phyloP scores from a whole-genome alignment of 2,113 vertebrate species.

The Daboia siamensis region DNA sequence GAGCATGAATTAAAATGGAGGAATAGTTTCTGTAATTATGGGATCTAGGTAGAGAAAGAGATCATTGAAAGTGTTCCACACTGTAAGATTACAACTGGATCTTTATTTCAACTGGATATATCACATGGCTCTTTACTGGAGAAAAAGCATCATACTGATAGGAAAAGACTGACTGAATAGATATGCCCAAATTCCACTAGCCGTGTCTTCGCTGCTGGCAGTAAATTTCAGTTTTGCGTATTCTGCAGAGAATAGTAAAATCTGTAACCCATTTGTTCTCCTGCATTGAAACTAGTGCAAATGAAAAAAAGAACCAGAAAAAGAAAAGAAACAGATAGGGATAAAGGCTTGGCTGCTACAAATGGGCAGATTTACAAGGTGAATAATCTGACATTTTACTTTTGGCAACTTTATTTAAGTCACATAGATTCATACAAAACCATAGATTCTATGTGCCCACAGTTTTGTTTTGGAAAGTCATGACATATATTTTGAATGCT shows the following conservation, averaged over 20 bases:
- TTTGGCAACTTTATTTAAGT: not conserved
- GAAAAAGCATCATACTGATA: not conserved
- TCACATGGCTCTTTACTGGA: not conserved
- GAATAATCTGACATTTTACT: not conserved
- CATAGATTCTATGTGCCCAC: not conserved
- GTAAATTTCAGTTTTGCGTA: not conserved
- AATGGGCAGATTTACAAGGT: not conserved
- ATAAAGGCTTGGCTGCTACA: not conserved
- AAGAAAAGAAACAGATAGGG: not conserved
- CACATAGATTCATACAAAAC: not conserved
- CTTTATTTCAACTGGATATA: not conserved
- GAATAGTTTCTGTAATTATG: not conserved
- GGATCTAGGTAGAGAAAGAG: not conserved
- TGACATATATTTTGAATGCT: not conserved
- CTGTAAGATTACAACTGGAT: not conserved
- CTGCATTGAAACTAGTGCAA: not conserved
- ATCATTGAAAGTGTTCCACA: not conserved
- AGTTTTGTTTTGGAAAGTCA: not conserved
- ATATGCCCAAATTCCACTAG: not conserved
- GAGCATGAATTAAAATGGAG: not conserved
- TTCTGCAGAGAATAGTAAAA: not conserved
- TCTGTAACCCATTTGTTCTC: not conserved
- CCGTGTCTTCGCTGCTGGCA: not conserved
- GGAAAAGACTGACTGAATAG: not conserved
- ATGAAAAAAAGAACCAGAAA: not conserved